phyloP scores from a whole-genome alignment of 2,113 vertebrate species.

The Sinocyclocheilus maitianheensis region DNA sequence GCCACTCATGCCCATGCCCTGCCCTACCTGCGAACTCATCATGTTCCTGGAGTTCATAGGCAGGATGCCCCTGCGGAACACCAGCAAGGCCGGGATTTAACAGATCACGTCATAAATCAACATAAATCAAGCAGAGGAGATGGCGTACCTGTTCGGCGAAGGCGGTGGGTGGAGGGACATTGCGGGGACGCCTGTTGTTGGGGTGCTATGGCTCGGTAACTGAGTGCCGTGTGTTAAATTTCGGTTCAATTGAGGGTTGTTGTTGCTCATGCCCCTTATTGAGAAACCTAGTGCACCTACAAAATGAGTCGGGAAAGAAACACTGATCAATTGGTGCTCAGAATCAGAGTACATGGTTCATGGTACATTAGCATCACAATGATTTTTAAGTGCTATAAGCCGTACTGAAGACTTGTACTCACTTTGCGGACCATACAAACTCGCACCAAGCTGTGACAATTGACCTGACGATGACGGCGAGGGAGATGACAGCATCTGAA shows the following conservation, averaged over 20 bases:
- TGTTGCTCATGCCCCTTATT: conserved; percentile 98
- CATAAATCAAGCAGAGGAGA: background rate
- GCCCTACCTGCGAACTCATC: conserved; percentile 99
- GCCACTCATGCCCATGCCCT: conserved; percentile 94
- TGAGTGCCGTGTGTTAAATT: conserved; percentile 98
- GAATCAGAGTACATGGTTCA: background rate
- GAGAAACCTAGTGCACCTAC: conserved; percentile 98
- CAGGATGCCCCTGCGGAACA: conserved; percentile 88
- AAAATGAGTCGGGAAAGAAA: conserved; percentile 22
- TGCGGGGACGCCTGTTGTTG: conserved; percentile 97
- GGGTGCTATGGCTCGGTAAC: conserved; percentile 98
- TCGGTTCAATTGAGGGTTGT: conserved; percentile 97
- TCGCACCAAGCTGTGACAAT: conserved; percentile 98
- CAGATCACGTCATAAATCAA: background rate
- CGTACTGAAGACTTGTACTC: conserved; percentile 68
- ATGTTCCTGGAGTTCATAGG: conserved; percentile 99
- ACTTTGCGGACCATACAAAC: conserved; percentile 99
- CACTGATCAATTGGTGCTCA: background rate
- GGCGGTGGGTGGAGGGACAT: conserved; percentile 99
- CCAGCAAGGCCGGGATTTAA: background rate
- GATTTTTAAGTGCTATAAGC: background rate
- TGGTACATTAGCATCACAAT: background rate
- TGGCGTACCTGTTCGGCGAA: conserved; percentile 94
- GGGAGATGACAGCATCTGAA: conserved; percentile 92
- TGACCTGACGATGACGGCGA: conserved; percentile 98